Percentiles rank a stretch among this genome's conserved stretches.
These are phyloP conservation scores for Microchirus variegatus DNA, from an alignment of 2,797 vertebrate species.

Conservation along the genomic window DNA sequence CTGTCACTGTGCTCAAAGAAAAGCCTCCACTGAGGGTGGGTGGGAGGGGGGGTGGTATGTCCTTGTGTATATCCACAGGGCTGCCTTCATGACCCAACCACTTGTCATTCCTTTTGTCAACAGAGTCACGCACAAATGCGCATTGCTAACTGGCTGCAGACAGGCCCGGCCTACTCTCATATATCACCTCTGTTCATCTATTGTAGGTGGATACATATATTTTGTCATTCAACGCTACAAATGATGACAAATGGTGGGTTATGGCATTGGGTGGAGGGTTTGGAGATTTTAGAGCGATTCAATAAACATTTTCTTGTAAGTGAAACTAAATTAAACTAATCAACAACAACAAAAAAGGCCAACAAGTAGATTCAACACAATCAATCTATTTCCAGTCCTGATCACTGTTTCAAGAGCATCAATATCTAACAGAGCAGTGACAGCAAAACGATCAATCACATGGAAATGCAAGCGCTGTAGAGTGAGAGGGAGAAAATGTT, in stretches of 20 bases:
- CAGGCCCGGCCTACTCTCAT: slow-evolving; percentile 33
- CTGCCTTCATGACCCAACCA: slow-evolving; percentile 21
- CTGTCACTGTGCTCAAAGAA: slow-evolving; percentile 18
- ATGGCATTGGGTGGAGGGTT: not conserved
- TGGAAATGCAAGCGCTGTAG: too few relatives aligned
- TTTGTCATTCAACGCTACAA: not conserved
- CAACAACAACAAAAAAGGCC: too few relatives aligned
- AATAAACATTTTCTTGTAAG: too few relatives aligned
- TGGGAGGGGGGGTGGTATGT: too few relatives aligned
- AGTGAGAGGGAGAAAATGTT: too few relatives aligned
- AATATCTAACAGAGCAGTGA: too few relatives aligned
- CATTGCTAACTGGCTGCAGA: slow-evolving; percentile 36
- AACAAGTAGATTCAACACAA: too few relatives aligned
- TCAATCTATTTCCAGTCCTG: too few relatives aligned
- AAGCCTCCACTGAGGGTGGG: too few relatives aligned
- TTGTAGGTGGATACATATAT: not conserved
- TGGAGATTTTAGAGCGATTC: not conserved
- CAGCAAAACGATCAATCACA: too few relatives aligned
- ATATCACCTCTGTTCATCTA: slow-evolving; percentile 41
- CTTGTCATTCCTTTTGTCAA: slow-evolving; percentile 44
- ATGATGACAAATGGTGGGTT: not conserved
- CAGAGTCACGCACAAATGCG: slow-evolving; percentile 46
- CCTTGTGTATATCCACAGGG: slow-evolving; percentile 4
- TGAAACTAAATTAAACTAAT: too few relatives aligned
- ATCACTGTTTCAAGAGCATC: too few relatives aligned